Percentiles rank a stretch among this genome's conserved stretches.
phyloP scores from a whole-genome alignment of 2,888 invertebrate species.

The Phaedon cochleariae region DNA sequence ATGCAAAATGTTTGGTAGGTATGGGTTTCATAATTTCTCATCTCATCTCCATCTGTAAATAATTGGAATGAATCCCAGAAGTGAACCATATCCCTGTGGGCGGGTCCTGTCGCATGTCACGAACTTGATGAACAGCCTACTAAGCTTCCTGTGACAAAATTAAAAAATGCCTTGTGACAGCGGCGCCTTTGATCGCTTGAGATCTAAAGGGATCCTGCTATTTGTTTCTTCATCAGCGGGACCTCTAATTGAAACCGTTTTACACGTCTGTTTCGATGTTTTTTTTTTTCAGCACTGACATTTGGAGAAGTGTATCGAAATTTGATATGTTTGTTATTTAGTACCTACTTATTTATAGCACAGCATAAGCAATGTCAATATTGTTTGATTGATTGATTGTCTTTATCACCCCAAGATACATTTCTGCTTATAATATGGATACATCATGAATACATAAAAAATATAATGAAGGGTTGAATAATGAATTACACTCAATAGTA shows the following conservation, averaged over 20 bases:
- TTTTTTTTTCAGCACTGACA: conserved; percentile 25
- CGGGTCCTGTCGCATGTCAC: conserved; percentile 37
- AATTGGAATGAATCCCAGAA: conserved; percentile 8
- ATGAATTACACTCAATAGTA: no score
- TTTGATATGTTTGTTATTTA: no score
- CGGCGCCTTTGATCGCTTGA: conserved; percentile 34
- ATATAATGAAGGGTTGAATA: no score
- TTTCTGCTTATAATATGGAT: no score
- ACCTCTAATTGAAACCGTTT: conserved; percentile 34
- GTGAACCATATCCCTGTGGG: conserved; percentile 29
- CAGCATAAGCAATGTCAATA: no score
- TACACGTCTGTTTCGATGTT: conserved; percentile 18
- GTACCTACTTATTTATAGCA: no score
- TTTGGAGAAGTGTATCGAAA: not conserved
- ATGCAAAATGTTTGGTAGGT: no score
- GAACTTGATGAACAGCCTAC: conserved; percentile 40
- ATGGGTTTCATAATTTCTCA: not conserved
- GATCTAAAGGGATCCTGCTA: conserved; percentile 33
- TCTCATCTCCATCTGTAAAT: not conserved
- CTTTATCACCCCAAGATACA: no score
- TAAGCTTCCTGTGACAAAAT: conserved; percentile 50
- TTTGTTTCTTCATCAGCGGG: conserved; percentile 38
- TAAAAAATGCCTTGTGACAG: conserved; percentile 45
- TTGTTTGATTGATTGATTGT: no score
- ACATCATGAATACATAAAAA: no score